These are phyloP conservation scores for Deilephila porcellus DNA, from an alignment of 2,888 invertebrate genomes.

Conservation along the genomic window DNA sequence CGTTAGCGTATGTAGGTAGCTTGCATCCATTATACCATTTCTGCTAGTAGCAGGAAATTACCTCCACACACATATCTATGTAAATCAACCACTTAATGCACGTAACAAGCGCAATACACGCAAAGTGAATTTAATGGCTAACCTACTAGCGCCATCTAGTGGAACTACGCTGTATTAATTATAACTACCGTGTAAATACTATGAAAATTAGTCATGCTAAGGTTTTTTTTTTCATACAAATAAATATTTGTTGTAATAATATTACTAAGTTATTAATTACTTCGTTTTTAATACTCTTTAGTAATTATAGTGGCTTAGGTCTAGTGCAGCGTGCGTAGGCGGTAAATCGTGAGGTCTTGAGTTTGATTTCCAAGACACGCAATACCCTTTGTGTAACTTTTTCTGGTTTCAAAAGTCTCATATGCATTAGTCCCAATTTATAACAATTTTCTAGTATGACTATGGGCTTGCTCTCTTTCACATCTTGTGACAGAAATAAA, in stretches of 20 bases:
- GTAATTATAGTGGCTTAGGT: too few relatives aligned
- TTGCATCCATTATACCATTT: not conserved
- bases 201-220: not conserved
- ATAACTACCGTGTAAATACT: not conserved
- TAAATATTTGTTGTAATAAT: not conserved
- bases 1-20: not conserved
- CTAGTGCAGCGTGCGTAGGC: too few relatives aligned
- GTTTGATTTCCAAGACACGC: too few relatives aligned
- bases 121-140: not conserved
- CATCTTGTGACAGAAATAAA: not conserved
- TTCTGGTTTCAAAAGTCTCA: too few relatives aligned
- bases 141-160: not conserved
- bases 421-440: too few relatives aligned
- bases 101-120: not conserved
- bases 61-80: not conserved
- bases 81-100: not conserved
- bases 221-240: too few relatives aligned
- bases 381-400: too few relatives aligned
- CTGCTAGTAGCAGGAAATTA: not conserved
- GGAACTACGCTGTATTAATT: not conserved
- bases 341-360: too few relatives aligned
- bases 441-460: too few relatives aligned
- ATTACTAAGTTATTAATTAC: not conserved
- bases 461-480: too few relatives aligned
- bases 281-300: too few relatives aligned